Evolutionary conservation across 2,888 invertebrate genomes (phyloP).

Genomic region (Acheta domesticus): DNA sequence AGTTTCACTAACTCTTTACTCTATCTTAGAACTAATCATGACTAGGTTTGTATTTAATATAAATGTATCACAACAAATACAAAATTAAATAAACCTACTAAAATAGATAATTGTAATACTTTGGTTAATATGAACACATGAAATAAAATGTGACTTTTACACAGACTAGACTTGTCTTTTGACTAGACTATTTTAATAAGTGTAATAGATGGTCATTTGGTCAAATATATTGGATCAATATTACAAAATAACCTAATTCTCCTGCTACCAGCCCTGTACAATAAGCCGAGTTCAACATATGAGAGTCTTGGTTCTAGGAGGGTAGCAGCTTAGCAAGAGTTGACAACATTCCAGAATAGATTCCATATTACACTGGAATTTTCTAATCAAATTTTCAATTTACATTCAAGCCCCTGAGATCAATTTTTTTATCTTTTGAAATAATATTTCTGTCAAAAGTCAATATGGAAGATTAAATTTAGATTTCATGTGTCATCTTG

Average conservation of each 20-base stretch:
- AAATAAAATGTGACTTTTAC: constrained; percentile 30
- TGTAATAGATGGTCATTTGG: constrained; percentile 29
- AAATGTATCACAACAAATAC: constrained; percentile 30
- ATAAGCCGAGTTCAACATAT: neutral
- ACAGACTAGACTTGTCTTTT: constrained; percentile 31
- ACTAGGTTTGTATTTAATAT: constrained; percentile 28
- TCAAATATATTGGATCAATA: constrained; percentile 30
- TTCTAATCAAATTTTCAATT: constrained; percentile 20
- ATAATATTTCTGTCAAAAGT: constrained; percentile 21
- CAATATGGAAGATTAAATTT: constrained; percentile 22
- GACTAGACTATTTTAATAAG: constrained; percentile 30
- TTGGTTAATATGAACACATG: constrained; percentile 31
- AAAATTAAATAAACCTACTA: constrained; percentile 25
- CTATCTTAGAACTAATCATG: constrained; percentile 24
- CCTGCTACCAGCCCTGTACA: constrained; percentile 29
- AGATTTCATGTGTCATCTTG: constrained; percentile 20
- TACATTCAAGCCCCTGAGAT: constrained; percentile 33
- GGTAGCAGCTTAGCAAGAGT: neutral
- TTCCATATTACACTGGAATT: neutral
- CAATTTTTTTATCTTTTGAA: constrained; percentile 27
- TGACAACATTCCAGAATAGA: neutral
- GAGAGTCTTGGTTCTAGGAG: constrained; percentile 30
- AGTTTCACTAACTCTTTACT: neutral
- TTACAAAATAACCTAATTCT: constrained; percentile 34
- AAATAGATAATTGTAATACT: constrained; percentile 24